Conservation (phyloP, 2,888 invertebrate genomes). For the Oasisia sp. region DNA sequence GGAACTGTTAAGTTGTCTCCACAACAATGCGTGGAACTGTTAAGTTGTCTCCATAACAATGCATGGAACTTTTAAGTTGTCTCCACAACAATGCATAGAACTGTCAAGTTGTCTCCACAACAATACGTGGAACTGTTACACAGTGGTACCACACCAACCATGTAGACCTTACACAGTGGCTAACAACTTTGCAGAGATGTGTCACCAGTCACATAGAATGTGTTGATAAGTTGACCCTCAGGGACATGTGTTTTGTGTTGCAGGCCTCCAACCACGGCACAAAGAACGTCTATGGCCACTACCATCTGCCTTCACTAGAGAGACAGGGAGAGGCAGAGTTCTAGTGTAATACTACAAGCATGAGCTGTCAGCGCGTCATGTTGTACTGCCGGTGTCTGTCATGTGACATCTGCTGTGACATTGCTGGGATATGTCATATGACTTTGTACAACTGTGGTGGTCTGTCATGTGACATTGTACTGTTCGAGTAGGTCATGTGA, state of each 20-base stretch:
- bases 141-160: too few relatives aligned
- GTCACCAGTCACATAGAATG: background rate
- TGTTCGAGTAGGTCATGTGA: background rate
- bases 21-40: background rate
- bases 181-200: background rate
- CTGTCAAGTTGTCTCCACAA: too few relatives aligned
- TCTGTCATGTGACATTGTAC: background rate
- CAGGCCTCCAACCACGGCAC: background rate
- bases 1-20: background rate
- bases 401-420: background rate
- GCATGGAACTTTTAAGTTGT: background rate
- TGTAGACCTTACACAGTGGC: background rate
- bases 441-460: background rate
- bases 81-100: background rate
- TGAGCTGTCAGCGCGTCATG: background rate
- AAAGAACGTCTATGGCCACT: background rate
- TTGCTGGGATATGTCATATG: background rate
- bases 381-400: constrained; percentile 14
- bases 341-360: background rate
- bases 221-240: background rate
- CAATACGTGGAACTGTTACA: too few relatives aligned
- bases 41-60: background rate
- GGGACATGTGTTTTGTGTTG: background rate
- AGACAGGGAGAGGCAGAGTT: constrained; percentile 12
- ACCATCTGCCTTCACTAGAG: constrained; percentile 8